Percentiles rank a stretch among this genome's conserved stretches.
Evolutionary conservation across 2,113 vertebrate genomes (phyloP).

Genomic region (Austrofundulus limnaeus): DNA sequence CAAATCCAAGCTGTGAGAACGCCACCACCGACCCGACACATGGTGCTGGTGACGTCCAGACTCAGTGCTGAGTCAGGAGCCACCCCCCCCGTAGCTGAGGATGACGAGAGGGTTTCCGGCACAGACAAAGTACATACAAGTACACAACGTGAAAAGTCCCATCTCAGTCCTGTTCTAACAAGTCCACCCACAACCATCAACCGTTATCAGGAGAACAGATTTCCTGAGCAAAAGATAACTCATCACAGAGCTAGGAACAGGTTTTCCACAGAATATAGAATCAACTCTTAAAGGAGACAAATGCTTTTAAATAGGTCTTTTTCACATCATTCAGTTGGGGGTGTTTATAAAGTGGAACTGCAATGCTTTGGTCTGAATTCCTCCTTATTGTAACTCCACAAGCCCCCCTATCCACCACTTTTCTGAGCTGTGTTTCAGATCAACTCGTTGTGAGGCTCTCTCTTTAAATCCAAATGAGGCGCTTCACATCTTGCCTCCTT

Average conservation of each 20-base stretch:
- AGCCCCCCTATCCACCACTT: no score
- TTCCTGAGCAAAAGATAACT: slow-evolving; percentile 28
- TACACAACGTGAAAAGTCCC: slow-evolving; percentile 19
- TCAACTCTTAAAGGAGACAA: no score
- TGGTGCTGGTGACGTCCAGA: slow-evolving; percentile 27
- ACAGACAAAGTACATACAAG: slow-evolving; percentile 11
- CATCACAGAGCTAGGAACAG: background rate
- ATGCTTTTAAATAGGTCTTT: no score
- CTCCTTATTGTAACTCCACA: no score
- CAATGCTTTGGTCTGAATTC: no score
- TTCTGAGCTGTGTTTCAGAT: no score
- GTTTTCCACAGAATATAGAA: slow-evolving; percentile 1
- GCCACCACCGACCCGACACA: slow-evolving; percentile 28
- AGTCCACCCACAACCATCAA: slow-evolving; percentile 19
- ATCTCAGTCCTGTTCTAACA: slow-evolving; percentile 6
- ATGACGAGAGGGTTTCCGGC: slow-evolving; percentile 36
- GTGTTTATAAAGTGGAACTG: no score
- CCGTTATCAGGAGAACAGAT: slow-evolving; percentile 29
- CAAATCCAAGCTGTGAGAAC: slow-evolving; percentile 49
- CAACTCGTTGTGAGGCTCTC: no score
- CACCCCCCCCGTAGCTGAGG: slow-evolving; percentile 15
- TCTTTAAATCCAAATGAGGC: no score
- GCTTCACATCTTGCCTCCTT: no score
- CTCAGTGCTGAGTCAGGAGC: slow-evolving; percentile 46
- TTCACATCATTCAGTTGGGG: no score